Percentiles rank a stretch among this genome's conserved stretches.
phyloP scores from a whole-genome alignment of 2,113 vertebrate genomes.

The Hippocampus guttulatus region DNA sequence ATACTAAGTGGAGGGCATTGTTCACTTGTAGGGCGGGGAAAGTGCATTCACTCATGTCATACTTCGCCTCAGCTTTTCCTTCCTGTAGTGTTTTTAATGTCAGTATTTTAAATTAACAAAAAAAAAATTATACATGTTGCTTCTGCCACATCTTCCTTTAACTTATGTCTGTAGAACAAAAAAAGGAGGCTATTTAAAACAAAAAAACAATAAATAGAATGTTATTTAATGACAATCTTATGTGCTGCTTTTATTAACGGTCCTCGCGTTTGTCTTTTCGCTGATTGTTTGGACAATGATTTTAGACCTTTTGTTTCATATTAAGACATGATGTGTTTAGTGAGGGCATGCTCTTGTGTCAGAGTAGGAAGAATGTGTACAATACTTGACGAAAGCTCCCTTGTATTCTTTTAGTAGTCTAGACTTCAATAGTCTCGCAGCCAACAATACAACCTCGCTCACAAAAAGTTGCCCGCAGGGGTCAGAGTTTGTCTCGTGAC shows the following conservation, averaged over 20 bases:
- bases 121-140: slow-evolving; percentile 75
- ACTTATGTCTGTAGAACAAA: slow-evolving; percentile 94
- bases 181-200: slow-evolving; percentile 84
- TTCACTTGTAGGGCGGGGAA: neutral
- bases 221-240: slow-evolving; percentile 84
- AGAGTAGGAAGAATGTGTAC: slow-evolving; percentile 5
- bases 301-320: neutral
- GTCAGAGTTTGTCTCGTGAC: slow-evolving; percentile 59
- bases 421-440: slow-evolving; percentile 42
- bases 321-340: neutral
- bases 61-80: slow-evolving; percentile 1
- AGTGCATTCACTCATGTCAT: neutral
- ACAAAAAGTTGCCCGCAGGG: slow-evolving; percentile 30
- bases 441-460: slow-evolving; percentile 50
- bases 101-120: slow-evolving; percentile 90
- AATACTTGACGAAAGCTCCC: slow-evolving; percentile 10
- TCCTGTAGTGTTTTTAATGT: slow-evolving; percentile 51
- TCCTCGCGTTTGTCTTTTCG: neutral
- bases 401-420: slow-evolving; percentile 55
- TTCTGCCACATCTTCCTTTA: slow-evolving; percentile 87
- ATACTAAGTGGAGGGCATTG: slow-evolving; percentile 14
- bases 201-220: slow-evolving; percentile 90
- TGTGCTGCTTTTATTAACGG: slow-evolving; percentile 16
- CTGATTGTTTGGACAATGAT: neutral
- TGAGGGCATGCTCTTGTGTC: neutral